Percentiles rank a stretch among this genome's conserved stretches.
Evolutionary conservation across 2,797 vertebrate genomes (phyloP).

Genomic region (Cryptoblepharus egeriae): DNA sequence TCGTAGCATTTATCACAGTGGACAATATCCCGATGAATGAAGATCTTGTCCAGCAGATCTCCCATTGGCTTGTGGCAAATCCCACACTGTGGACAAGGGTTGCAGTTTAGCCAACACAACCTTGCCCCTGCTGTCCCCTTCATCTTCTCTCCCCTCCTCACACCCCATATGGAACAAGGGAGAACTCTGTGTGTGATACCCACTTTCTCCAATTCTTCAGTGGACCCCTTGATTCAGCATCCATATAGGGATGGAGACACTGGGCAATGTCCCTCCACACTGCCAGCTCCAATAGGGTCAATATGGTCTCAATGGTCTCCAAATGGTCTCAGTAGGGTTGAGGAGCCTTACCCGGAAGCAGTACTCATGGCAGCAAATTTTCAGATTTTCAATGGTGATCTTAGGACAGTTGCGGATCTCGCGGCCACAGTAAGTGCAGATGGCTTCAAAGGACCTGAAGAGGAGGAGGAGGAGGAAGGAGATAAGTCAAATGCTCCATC

Average conservation of each 20-base stretch:
- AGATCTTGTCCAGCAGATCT: constrained; percentile 90
- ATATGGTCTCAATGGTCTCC: too few relatives aligned
- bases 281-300: too few relatives aligned
- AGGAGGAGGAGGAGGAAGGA: constrained; percentile 10
- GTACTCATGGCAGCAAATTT: constrained; percentile 90
- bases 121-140: too few relatives aligned
- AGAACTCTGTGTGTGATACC: too few relatives aligned
- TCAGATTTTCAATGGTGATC: constrained; percentile 93
- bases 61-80: constrained; percentile 91
- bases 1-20: constrained; percentile 94
- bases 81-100: constrained; percentile 82
- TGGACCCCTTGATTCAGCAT: too few relatives aligned
- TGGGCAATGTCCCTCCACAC: too few relatives aligned
- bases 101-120: neutral
- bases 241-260: too few relatives aligned
- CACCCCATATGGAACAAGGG: too few relatives aligned
- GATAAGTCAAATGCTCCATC: neutral
- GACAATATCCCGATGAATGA: constrained; percentile 87
- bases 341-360: constrained; percentile 90
- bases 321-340: too few relatives aligned
- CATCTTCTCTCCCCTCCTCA: too few relatives aligned
- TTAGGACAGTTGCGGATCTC: constrained; percentile 87
- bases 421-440: constrained; percentile 88
- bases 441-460: constrained; percentile 66
- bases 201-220: too few relatives aligned